Evolutionary conservation across 2,113 vertebrate species (phyloP).

Genomic region (Calypte anna): DNA sequence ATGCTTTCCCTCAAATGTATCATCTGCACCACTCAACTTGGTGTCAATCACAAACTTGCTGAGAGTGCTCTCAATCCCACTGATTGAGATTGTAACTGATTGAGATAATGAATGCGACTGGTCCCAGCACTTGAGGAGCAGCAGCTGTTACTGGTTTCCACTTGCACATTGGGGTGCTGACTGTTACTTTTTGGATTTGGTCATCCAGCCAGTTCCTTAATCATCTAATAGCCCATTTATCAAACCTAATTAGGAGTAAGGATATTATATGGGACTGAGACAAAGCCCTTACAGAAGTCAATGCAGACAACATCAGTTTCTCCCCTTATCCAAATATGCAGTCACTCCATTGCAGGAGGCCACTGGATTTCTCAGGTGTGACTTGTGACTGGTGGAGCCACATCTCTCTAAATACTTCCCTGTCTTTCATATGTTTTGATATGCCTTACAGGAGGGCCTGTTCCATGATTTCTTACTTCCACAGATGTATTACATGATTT

Average conservation of each 20-base stretch:
- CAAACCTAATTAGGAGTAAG: not conserved
- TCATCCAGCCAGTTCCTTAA: not conserved
- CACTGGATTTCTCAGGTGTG: not conserved
- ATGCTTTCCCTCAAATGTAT: not conserved
- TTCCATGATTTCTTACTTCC: not conserved
- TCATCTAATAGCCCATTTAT: not conserved
- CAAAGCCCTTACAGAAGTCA: not conserved
- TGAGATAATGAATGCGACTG: not conserved
- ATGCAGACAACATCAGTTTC: not conserved
- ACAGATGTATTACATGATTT: too few relatives aligned
- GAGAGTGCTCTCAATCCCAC: not conserved
- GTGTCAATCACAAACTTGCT: not conserved
- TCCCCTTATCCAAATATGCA: not conserved
- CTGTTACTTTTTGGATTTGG: not conserved
- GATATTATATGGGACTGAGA: not conserved
- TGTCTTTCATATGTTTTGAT: not conserved
- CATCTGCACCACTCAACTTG: not conserved
- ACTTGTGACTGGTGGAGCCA: not conserved
- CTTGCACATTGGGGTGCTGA: not conserved
- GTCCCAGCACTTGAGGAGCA: not conserved
- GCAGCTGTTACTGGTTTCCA: not conserved
- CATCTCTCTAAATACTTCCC: not conserved
- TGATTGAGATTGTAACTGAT: too few relatives aligned
- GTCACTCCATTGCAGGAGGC: not conserved
- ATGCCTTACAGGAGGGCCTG: not conserved